Evolutionary conservation across 2,113 vertebrate species (phyloP), one percentile per base, ranked within the genome.

Genomic region (Dromiciops gliroides): DNA sequence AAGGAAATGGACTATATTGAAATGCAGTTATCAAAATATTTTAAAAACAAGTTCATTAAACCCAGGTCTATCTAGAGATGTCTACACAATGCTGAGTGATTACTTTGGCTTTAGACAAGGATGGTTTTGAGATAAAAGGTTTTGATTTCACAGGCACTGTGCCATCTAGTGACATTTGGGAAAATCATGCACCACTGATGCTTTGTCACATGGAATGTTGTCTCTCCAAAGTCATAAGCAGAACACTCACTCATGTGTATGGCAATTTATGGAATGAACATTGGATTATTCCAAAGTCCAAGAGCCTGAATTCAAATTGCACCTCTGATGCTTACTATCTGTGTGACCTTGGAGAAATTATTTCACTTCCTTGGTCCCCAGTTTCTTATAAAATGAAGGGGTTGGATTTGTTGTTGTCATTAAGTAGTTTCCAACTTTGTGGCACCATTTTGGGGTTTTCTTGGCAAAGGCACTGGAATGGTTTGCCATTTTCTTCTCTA

Each of bases 121-220:
- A 93, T 89, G 75, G 92, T 91, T 96, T 90, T 88, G 52, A 95
- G 95, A 97, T 48, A 93, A 92, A 95, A 91, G n/a, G 83, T 56
- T 95, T 6, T 91, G 92, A 60, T 89, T 53, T 89, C 94, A 96
- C 89, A 75, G 37, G 92, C 89, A 52, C 19, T 83, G 95, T 28
- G 60, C 91, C 83, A 92, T 56, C 94, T 93, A 28, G 90, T 49
- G 23, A 95, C 94, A 94, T 96, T 91, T 67, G 90, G 89, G 49
- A 50, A 91, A 51, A 91, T 53, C 83, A 28, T 92, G 67, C 25
- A 52, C 56, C 75, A 22, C 6, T 8, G 37, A 44, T 6, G 22
- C 16, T 44, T 83, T 44, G 37, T 22, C 37, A n/a, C 67, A 44
- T n/a, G n/a, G 37, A 83, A 22, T 83, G 37, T 44, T 83, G 67